Conservation (phyloP, 2,888 invertebrate species). For the Tinea semifulvella region DNA sequence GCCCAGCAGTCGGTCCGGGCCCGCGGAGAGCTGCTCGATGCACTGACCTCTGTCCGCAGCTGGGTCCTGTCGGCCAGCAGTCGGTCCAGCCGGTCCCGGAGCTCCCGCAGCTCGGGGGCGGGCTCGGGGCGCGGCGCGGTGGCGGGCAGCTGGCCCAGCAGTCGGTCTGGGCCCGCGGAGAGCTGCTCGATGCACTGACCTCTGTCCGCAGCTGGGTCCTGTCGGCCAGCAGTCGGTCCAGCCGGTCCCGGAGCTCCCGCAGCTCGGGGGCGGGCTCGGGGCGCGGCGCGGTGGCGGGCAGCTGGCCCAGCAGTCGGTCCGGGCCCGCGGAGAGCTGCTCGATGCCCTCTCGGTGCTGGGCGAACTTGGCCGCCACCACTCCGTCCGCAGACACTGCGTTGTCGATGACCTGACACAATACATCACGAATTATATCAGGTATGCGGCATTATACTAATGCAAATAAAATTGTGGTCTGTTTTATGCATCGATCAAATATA, state of each 20-base stretch:
- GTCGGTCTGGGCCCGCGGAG: neutral
- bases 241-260: constrained; percentile 91
- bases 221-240: constrained; percentile 86
- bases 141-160: constrained; percentile 84
- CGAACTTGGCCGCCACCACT: constrained; percentile 88
- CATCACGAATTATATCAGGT: no score
- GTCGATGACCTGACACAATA: constrained; percentile 90
- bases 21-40: no score
- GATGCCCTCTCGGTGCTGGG: constrained; percentile 77
- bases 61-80: no score
- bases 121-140: constrained; percentile 80
- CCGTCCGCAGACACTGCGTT: constrained; percentile 87
- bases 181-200: constrained; percentile 76
- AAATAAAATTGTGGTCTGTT: no score
- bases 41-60: no score
- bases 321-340: constrained; percentile 81
- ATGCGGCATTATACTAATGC: no score
- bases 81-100: no score
- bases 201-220: constrained; percentile 78
- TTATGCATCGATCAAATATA: no score
- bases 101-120: constrained; percentile 80
- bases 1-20: no score
- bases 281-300: constrained; percentile 75
- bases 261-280: constrained; percentile 80
- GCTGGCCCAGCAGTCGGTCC: constrained; percentile 73